A percentile compares a stretch with the other conserved stretches of the same genome.
phyloP scores from a whole-genome alignment of 2,888 invertebrate species.

The Polydrusus tereticollis region DNA sequence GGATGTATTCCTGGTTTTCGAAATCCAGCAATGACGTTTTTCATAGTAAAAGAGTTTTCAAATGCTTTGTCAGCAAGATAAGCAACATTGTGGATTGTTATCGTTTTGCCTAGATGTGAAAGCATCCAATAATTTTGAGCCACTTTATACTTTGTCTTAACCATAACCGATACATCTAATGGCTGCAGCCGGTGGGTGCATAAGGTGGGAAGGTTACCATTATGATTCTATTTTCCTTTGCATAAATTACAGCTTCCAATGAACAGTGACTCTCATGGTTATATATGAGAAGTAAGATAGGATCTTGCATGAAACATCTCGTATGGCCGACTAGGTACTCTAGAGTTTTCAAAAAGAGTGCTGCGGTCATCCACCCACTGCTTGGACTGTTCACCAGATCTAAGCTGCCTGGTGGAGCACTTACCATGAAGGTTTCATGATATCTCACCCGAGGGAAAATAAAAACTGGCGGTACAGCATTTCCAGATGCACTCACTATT shows the following conservation, averaged over 20 bases:
- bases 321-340: conserved; percentile 36
- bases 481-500: background rate
- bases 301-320: background rate
- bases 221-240: conserved; percentile 16
- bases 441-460: conserved; percentile 45
- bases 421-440: conserved; percentile 50
- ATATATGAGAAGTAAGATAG: background rate
- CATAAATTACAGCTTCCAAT: background rate
- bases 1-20: no score
- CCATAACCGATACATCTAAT: background rate
- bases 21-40: no score
- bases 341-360: background rate
- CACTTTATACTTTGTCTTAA: no score
- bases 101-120: background rate
- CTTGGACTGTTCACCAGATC: conserved; percentile 51
- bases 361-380: conserved; percentile 18
- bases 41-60: no score
- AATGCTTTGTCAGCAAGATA: background rate
- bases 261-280: conserved; percentile 21
- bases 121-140: no score
- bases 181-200: background rate
- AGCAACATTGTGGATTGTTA: background rate
- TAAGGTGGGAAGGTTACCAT: conserved; percentile 16
- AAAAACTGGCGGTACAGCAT: background rate
- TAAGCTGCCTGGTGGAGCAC: background rate